Base-by-base conservation (phyloP, 1,140 invertebrate species). In the Homarus americanus region DNA sequence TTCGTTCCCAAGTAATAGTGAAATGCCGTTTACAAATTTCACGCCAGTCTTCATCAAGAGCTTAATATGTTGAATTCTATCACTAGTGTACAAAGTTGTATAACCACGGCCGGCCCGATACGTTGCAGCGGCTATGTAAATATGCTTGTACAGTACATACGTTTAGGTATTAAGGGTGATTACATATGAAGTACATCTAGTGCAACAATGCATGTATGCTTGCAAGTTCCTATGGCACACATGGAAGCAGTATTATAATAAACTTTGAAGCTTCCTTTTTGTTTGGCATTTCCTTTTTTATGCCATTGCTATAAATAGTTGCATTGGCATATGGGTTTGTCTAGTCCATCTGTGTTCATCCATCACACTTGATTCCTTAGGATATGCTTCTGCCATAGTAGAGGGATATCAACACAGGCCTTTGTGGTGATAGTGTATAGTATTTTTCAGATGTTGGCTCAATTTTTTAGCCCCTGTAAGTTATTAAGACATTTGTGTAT, bases 231-330 rank as follows among this genome's bases (percentile, higher is more conserved):
- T 90, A 90, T 83, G 72, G 87, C 72, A 90, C 79, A 89, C 87
- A 90, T 90, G 87, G 49, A 90, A 83, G 80, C 87, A 90, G 87
- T 90, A 90, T 90, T 90, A 90, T 63, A 76, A 90, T 90, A 90
- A 90, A 90, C 66, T 53, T 34, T 90, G 49, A 90, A 82, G 78
- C 79, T 90, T 82, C 32, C 38, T 28, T 49, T 2, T 49, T 49
- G 44, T 49, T 49, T 10, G 44, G 44, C 44, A 49, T 49, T 49
- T 49, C 9, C 44, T 17, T 49, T 49, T 49, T 10, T 2, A 49
- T 49, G 17, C 44, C 17, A 17, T 49, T 49, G 17, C 9, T 2
- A 49, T 9, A 49, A 2, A 49, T n/a, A n/a, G n/a, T n/a, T n/a
- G n/a, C n/a, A n/a, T n/a, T n/a, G n/a, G n/a, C n/a, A n/a, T n/a